Base-by-base conservation (phyloP, 2,113 vertebrate species). In the Scartelaos histophorus region DNA sequence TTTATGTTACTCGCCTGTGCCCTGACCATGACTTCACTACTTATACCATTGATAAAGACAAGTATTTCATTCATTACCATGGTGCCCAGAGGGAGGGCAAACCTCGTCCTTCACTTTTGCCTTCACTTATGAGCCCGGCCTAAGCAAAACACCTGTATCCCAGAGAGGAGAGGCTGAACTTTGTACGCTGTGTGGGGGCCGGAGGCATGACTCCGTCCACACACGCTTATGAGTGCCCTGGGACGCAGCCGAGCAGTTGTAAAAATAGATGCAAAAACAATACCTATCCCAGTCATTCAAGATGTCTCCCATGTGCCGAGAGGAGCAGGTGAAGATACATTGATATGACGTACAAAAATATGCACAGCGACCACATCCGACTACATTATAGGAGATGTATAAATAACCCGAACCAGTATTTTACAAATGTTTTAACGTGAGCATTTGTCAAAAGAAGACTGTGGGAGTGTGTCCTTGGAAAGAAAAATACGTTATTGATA, bases 181-280 rank as follows among this genome's bases (percentile, higher is more conserved):
- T 76, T 87, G 78, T 85, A 67, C 84, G 17, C 75, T 69, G 62
- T 89, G 88, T 85, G 89, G 78, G 89, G 90, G 81, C 84, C 25
- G 7, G 72, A 69, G 67, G 56, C 78, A 73, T 62, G 68, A 85
- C 76, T 86, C 73, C 56, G 74, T 83, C 76, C 81, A 81, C 66
- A 75, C 70, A 73, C 65, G 74, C 82, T 73, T 76, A 89, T 79
- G 80, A 84, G 84, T 75, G 86, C 64, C 82, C 74, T 19, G 91
- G 87, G 90, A 90, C 73, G 70, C 60, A 77, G 74, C 79, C 61
- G 57, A 84, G 78, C 86, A 86, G 74, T 84, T 85, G 88, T 91
- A 87, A 92, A 93, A 92, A 89, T 82, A 87, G 73, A 88, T 86
- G 79, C 73, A 85, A 91, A 91, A 85, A 75, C 87, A 86, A 87